Evolutionary conservation across 2,888 invertebrate species (phyloP).

Genomic region (Drosophila colorata): DNA sequence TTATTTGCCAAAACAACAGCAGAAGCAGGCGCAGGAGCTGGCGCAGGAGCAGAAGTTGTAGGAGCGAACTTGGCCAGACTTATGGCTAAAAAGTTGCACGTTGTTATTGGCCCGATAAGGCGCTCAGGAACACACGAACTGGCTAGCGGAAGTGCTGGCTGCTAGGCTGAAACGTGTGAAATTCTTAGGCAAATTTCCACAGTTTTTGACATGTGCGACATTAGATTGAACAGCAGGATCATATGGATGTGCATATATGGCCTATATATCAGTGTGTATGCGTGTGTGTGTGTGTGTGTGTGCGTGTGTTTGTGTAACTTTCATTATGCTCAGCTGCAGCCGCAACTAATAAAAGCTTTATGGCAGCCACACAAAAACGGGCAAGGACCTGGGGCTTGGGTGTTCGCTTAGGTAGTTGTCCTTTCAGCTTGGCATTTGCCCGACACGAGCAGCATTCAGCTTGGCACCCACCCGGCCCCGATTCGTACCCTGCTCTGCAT

Average conservation of each 20-base stretch:
- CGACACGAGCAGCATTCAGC: slow-evolving; percentile 32
- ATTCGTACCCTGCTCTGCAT: background rate
- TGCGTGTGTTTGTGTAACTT: slow-evolving; percentile 14
- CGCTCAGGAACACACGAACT: slow-evolving; percentile 68
- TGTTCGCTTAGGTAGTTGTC: slow-evolving; percentile 25
- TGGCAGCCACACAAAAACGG: slow-evolving; percentile 49
- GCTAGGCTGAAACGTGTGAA: slow-evolving; percentile 62
- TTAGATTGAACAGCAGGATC: slow-evolving; percentile 72
- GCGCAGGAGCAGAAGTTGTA: background rate
- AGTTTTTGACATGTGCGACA: slow-evolving; percentile 72
- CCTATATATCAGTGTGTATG: slow-evolving; percentile 1
- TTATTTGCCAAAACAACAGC: slow-evolving; percentile 51
- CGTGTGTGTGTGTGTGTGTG: slow-evolving; percentile 2
- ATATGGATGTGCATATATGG: slow-evolving; percentile 16
- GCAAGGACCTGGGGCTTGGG: slow-evolving; percentile 20
- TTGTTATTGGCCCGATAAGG: slow-evolving; percentile 73
- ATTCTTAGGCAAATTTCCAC: slow-evolving; percentile 70
- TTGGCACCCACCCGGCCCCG: background rate
- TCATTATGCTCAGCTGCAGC: slow-evolving; percentile 52
- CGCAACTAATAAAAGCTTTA: slow-evolving; percentile 70
- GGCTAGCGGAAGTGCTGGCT: slow-evolving; percentile 46
- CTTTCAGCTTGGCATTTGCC: slow-evolving; percentile 39
- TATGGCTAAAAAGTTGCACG: slow-evolving; percentile 47
- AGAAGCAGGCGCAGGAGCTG: background rate
- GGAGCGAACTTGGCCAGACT: slow-evolving; percentile 40